Conservation (phyloP, 1,140 invertebrate genomes). For the Paraescarpia echinospica region DNA sequence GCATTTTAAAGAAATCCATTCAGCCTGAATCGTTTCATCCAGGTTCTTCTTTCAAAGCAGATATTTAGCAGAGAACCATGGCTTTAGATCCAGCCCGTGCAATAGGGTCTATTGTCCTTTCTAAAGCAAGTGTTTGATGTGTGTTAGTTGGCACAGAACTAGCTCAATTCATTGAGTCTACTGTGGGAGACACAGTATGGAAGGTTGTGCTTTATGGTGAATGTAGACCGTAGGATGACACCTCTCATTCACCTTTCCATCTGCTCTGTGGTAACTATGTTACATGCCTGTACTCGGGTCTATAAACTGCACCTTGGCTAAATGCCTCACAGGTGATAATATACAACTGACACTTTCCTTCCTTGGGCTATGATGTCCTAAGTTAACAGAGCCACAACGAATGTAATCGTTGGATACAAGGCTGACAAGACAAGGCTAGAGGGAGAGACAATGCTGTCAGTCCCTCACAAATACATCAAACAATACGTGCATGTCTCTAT, state of each 20-base stretch:
- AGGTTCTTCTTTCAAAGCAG: neutral
- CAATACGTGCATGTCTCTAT: neutral
- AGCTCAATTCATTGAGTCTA: too few relatives aligned
- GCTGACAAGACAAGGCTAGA: neutral
- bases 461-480: neutral
- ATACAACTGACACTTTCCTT: neutral
- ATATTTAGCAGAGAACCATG: neutral
- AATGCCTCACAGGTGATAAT: neutral
- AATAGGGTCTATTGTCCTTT: neutral
- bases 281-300: neutral
- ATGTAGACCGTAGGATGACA: neutral
- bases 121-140: neutral
- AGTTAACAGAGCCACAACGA: neutral
- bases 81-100: neutral
- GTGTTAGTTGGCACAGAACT: neutral
- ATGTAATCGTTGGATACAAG: neutral
- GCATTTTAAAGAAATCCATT: too few relatives aligned
- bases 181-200: neutral
- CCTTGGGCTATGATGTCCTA: neutral
- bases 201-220: neutral
- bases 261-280: neutral
- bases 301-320: neutral
- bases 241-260: neutral
- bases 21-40: too few relatives aligned
- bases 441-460: neutral